Percentiles rank a stretch among this genome's conserved stretches.
These are phyloP conservation scores for Epinephelus lanceolatus DNA, from an alignment of 2,113 vertebrate species.

Conservation along the genomic window DNA sequence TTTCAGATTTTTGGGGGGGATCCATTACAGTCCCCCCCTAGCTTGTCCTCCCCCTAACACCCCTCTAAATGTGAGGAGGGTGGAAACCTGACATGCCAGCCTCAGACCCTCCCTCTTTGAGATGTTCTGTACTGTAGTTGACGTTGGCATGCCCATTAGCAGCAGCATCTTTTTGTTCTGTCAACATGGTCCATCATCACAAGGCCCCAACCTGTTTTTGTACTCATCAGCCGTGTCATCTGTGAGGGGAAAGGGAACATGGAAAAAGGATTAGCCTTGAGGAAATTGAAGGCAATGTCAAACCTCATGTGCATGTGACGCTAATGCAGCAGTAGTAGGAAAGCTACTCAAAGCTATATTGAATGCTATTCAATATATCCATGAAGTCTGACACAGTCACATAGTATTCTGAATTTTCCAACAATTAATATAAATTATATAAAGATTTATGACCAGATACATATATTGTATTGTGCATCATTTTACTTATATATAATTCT, in stretches of 20 bases:
- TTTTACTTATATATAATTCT: too few species aligned
- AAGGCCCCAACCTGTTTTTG: constrained; percentile 6
- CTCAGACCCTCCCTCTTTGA: background rate
- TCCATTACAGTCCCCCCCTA: background rate
- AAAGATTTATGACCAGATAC: too few species aligned
- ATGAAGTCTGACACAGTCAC: too few species aligned
- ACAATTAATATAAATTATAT: too few species aligned
- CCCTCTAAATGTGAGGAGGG: background rate
- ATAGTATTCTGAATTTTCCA: too few species aligned
- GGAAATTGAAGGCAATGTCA: background rate
- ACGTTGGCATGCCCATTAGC: constrained; percentile 54
- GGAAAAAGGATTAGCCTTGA: background rate
- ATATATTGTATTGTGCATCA: too few species aligned
- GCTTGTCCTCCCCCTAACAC: background rate
- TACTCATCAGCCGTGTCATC: constrained; percentile 16
- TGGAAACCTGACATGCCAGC: constrained; percentile 20
- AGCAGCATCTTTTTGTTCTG: constrained; percentile 39
- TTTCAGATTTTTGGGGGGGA: background rate
- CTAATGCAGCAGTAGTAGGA: background rate
- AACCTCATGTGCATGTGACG: background rate
- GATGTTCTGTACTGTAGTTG: constrained; percentile 9
- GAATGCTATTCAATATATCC: too few species aligned
- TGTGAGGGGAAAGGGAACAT: background rate
- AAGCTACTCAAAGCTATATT: background rate
- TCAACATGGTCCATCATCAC: constrained; percentile 47